Percentiles rank a stretch among this genome's conserved stretches.
These are phyloP conservation scores for Xenus cinereus DNA, from an alignment of 2,113 vertebrate species.

Conservation along the genomic window DNA sequence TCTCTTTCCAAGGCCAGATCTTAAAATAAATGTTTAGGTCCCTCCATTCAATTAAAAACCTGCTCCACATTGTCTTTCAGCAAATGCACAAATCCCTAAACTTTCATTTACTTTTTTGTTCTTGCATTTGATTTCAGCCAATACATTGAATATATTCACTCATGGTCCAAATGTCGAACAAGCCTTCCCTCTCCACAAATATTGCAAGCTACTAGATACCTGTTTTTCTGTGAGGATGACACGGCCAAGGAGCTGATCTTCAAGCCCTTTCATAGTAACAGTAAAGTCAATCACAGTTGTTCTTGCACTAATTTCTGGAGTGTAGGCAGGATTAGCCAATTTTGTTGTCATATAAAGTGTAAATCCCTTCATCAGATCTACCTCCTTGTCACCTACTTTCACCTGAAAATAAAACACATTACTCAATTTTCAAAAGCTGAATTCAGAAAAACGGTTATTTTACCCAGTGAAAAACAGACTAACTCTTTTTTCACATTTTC, in stretches of 20 bases:
- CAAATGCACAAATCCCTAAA: not conserved
- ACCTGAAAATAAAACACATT: slow-evolving; percentile 69
- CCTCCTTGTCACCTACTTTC: slow-evolving; percentile 85
- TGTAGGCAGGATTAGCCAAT: slow-evolving; percentile 83
- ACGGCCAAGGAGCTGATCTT: slow-evolving; percentile 85
- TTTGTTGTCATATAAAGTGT: slow-evolving; percentile 85
- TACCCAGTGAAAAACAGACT: not conserved
- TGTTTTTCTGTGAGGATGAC: slow-evolving; percentile 85
- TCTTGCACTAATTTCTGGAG: slow-evolving; percentile 83
- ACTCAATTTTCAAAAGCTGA: not conserved
- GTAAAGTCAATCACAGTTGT: slow-evolving; percentile 85
- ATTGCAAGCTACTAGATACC: slow-evolving; percentile 25
- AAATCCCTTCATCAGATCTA: slow-evolving; percentile 81
- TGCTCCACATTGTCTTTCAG: not conserved
- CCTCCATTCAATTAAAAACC: not conserved
- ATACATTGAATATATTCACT: not conserved
- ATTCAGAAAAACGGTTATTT: not conserved
- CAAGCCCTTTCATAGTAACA: slow-evolving; percentile 81
- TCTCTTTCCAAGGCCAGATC: slow-evolving; percentile 26
- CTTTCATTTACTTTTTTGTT: not conserved
- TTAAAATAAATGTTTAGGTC: slow-evolving; percentile 9
- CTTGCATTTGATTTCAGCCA: not conserved
- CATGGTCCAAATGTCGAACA: not conserved
- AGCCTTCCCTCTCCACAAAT: not conserved
- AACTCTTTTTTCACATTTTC: not conserved